Conservation (phyloP, 1,140 invertebrate species). For the Nymphalis io region DNA sequence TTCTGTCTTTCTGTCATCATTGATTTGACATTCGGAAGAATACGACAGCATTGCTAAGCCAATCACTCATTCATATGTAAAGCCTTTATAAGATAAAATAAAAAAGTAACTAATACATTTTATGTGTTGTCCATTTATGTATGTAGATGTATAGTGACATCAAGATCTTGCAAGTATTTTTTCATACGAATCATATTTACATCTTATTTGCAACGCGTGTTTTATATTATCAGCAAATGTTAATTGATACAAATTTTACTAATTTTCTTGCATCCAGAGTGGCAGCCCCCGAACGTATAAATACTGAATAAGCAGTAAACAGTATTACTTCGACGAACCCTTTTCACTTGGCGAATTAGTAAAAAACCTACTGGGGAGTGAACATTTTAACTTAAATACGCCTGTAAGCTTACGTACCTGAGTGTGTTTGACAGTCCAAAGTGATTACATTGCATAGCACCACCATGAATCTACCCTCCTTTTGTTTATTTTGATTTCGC, state of each 20-base stretch:
- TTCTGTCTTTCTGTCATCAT: too few species aligned
- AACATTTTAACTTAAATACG: constrained; percentile 80
- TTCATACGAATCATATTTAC: background rate
- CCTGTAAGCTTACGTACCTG: constrained; percentile 70
- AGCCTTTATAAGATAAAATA: too few species aligned
- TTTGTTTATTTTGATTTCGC: constrained; percentile 75
- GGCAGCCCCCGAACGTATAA: constrained; percentile 74
- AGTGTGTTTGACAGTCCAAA: constrained; percentile 77
- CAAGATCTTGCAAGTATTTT: too few species aligned
- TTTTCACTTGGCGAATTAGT: constrained; percentile 81
- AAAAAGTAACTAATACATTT: too few species aligned
- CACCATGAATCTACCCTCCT: constrained; percentile 50
- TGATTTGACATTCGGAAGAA: too few species aligned
- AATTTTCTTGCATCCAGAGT: constrained; percentile 72
- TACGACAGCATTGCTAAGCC: too few species aligned
- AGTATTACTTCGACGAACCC: constrained; percentile 80
- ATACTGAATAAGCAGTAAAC: constrained; percentile 81
- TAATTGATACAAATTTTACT: constrained; percentile 72
- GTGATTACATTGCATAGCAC: constrained; percentile 70
- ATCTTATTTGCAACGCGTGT: constrained; percentile 26
- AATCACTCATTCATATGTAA: too few species aligned
- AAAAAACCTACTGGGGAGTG: constrained; percentile 80
- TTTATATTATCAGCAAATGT: constrained; percentile 48
- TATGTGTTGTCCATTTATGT: too few species aligned
- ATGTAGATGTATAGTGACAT: too few species aligned